Conservation (phyloP, 1,140 invertebrate genomes). For the Trichonephila inaurata region DNA sequence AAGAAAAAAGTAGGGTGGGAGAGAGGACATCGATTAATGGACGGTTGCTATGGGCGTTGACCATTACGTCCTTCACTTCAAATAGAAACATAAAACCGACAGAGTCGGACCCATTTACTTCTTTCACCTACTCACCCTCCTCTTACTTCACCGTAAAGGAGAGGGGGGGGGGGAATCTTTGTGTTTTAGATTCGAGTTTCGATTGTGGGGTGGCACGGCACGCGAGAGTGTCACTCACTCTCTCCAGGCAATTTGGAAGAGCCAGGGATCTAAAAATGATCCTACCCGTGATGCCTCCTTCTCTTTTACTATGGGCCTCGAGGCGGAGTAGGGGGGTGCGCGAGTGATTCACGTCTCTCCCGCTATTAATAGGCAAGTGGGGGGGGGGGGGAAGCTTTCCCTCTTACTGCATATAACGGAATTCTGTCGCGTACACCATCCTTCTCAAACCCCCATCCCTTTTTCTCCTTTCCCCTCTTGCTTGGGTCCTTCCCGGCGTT, state of each 20-base stretch:
- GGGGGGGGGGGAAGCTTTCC: neutral
- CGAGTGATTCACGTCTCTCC: conserved; percentile 67
- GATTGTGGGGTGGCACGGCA: conserved; percentile 30
- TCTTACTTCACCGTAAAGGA: neutral
- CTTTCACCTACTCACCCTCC: neutral
- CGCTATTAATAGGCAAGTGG: conserved; percentile 68
- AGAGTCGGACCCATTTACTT: conserved; percentile 39
- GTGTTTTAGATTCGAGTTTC: conserved; percentile 56
- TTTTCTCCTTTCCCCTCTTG: too few relatives aligned
- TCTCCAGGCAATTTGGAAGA: conserved; percentile 58
- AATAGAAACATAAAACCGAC: conserved; percentile 58
- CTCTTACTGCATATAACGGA: conserved; percentile 30
- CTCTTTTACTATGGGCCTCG: conserved; percentile 10
- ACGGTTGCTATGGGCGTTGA: conserved; percentile 74
- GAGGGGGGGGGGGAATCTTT: neutral
- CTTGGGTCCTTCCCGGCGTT: neutral
- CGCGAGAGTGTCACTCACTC: conserved; percentile 50
- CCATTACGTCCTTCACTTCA: conserved; percentile 55
- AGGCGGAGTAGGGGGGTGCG: neutral
- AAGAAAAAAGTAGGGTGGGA: too few relatives aligned
- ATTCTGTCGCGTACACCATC: conserved; percentile 3
- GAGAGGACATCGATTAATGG: conserved; percentile 45
- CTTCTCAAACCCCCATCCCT: too few relatives aligned
- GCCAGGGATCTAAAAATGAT: conserved; percentile 72
- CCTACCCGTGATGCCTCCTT: conserved; percentile 32